These are phyloP conservation scores for Mellilla xanthometata DNA, from an alignment of 2,888 invertebrate genomes.

Conservation along the genomic window DNA sequence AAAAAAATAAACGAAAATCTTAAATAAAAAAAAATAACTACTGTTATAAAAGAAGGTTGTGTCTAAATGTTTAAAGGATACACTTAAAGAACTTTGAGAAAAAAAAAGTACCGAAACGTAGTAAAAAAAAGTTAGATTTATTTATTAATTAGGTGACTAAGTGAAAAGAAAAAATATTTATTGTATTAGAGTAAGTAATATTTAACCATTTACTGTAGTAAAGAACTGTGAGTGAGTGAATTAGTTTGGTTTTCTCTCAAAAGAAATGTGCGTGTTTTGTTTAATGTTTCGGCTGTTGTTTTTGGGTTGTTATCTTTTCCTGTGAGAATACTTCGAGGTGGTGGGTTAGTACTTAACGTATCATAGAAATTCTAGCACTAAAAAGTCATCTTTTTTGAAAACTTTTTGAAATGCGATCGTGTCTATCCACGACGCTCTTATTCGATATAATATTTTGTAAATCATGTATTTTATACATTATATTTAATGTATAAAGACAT, in stretches of 20 bases:
- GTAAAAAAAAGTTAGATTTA: constrained; percentile 70
- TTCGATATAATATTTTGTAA: constrained; percentile 73
- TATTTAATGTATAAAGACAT: constrained; percentile 54
- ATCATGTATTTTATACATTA: constrained; percentile 77
- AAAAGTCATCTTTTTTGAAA: constrained; percentile 68
- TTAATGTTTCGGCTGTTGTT: constrained; percentile 29
- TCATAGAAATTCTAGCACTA: constrained; percentile 34
- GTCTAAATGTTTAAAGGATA: constrained; percentile 74
- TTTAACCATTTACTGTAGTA: constrained; percentile 76
- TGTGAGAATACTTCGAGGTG: constrained; percentile 33
- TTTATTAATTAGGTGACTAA: constrained; percentile 66
- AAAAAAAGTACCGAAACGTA: constrained; percentile 55
- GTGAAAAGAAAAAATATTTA: constrained; percentile 80
- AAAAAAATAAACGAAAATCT: constrained; percentile 48
- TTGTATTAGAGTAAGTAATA: constrained; percentile 69
- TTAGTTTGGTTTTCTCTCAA: constrained; percentile 32
- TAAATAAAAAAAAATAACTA: constrained; percentile 61
- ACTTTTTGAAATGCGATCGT: constrained; percentile 59
- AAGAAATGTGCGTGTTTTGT: constrained; percentile 23
- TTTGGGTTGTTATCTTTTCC: constrained; percentile 29
- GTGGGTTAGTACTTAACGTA: constrained; percentile 42
- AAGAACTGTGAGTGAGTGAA: constrained; percentile 35
- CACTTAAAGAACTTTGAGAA: constrained; percentile 46
- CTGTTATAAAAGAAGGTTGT: constrained; percentile 77
- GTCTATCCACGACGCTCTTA: constrained; percentile 41